A percentile compares a stretch with the other conserved stretches of the same genome.
phyloP scores from a whole-genome alignment of 2,888 invertebrate species.

The Patella depressa region DNA sequence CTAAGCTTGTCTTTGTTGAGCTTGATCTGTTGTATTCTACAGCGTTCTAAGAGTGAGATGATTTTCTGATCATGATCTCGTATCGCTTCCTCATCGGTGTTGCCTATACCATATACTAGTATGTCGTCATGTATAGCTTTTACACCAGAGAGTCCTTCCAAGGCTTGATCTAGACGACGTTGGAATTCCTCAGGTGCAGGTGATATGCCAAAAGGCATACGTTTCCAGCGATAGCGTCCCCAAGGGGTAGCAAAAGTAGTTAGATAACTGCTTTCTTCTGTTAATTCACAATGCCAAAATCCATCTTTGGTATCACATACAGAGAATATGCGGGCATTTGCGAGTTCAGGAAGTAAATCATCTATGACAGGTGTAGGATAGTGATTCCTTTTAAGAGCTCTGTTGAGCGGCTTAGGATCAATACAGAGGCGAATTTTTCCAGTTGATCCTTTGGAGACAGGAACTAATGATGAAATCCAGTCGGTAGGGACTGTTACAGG shows the following conservation, averaged over 20 bases:
- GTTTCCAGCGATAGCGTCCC: slow-evolving; percentile 40
- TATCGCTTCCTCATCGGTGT: slow-evolving; percentile 29
- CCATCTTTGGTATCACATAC: slow-evolving; percentile 27
- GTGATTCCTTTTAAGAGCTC: slow-evolving; percentile 28
- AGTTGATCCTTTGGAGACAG: slow-evolving; percentile 20
- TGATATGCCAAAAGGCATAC: slow-evolving; percentile 41
- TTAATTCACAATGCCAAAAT: slow-evolving; percentile 34
- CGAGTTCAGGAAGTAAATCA: slow-evolving; percentile 23
- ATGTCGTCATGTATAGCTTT: slow-evolving; percentile 32
- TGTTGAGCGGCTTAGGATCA: slow-evolving; percentile 36
- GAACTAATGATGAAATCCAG: slow-evolving; percentile 38
- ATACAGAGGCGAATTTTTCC: slow-evolving; percentile 31
- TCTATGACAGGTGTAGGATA: slow-evolving; percentile 26
- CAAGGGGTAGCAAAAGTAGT: slow-evolving; percentile 44
- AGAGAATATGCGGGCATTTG: slow-evolving; percentile 15
- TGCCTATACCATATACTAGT: slow-evolving; percentile 29
- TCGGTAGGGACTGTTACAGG: slow-evolving; percentile 32
- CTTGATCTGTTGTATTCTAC: slow-evolving; percentile 24
- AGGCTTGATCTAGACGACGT: slow-evolving; percentile 18
- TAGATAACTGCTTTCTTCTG: slow-evolving; percentile 27
- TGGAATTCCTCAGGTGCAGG: slow-evolving; percentile 43
- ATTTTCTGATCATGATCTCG: no score
- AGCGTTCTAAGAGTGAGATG: no score
- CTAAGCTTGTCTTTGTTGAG: slow-evolving; percentile 31
- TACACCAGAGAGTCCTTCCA: slow-evolving; percentile 28